phyloP scores from a whole-genome alignment of 1,140 invertebrate species.

The Pseudomyrmex pallidus region DNA sequence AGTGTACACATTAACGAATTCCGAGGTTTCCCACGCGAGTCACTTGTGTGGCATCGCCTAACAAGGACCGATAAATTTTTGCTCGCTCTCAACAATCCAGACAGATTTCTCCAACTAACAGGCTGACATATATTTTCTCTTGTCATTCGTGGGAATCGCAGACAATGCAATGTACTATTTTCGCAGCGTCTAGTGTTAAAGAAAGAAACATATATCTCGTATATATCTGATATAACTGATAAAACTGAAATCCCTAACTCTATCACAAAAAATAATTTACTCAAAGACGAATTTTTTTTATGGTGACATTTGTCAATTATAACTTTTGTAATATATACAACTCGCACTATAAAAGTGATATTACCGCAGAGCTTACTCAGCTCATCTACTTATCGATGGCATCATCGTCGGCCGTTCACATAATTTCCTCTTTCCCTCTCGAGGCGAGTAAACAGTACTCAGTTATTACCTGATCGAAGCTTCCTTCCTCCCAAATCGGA shows the following conservation, averaged over 20 bases:
- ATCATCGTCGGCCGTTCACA: constrained; percentile 46
- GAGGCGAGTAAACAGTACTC: constrained; percentile 9
- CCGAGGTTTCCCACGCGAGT: constrained; percentile 56
- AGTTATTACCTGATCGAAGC: constrained; percentile 65
- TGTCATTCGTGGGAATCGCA: constrained; percentile 33
- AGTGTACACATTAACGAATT: constrained; percentile 14
- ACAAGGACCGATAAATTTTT: constrained; percentile 63
- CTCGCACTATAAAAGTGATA: constrained; percentile 22
- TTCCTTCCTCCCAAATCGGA: constrained; percentile 85
- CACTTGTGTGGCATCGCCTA: constrained; percentile 39
- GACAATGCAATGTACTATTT: constrained; percentile 28
- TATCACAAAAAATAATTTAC: neutral
- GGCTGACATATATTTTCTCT: constrained; percentile 42
- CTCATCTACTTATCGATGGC: constrained; percentile 50
- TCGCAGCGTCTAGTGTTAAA: neutral
- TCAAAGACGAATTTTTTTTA: neutral
- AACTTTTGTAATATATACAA: constrained; percentile 46
- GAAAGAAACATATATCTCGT: neutral
- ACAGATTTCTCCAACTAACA: neutral
- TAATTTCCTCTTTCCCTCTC: constrained; percentile 7
- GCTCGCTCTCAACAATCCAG: constrained; percentile 39
- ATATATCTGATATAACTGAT: neutral
- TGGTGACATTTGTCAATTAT: neutral
- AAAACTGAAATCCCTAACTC: neutral
- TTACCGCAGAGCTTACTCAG: constrained; percentile 47